Conservation (phyloP, 2,113 vertebrate genomes). For the Ginglymostoma cirratum region DNA sequence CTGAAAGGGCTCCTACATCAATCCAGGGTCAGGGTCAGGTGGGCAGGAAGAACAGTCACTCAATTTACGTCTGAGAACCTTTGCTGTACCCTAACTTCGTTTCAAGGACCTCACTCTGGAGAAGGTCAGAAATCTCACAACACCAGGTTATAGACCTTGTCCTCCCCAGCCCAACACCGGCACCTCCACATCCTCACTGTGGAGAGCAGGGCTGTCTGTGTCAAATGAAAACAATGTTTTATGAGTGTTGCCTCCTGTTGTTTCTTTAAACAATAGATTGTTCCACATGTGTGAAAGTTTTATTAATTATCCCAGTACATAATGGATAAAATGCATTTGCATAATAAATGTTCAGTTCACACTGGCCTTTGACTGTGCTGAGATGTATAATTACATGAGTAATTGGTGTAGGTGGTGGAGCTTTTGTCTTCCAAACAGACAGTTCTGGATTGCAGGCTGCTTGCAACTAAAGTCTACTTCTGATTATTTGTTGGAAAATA, state of each 20-base stretch:
- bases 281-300: not conserved
- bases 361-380: not conserved
- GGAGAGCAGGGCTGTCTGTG: not conserved
- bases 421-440: not conserved
- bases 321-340: not conserved
- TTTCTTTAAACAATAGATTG: not conserved
- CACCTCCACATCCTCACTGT: not conserved
- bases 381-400: not conserved
- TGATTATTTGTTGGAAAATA: not conserved
- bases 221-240: not conserved
- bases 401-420: not conserved
- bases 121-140: too few species aligned
- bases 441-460: not conserved
- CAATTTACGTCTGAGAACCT: not conserved
- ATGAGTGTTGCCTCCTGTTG: not conserved
- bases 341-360: not conserved
- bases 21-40: not conserved
- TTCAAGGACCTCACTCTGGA: not conserved
- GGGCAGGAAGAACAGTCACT: not conserved
- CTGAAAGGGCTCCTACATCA: not conserved
- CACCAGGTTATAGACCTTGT: too few species aligned
- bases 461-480: not conserved
- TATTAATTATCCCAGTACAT: not conserved
- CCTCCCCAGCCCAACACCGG: too few species aligned
- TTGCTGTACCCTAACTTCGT: not conserved